Base-by-base conservation (phyloP, 2,888 invertebrate species). In the Yponomeuta cagnagella region DNA sequence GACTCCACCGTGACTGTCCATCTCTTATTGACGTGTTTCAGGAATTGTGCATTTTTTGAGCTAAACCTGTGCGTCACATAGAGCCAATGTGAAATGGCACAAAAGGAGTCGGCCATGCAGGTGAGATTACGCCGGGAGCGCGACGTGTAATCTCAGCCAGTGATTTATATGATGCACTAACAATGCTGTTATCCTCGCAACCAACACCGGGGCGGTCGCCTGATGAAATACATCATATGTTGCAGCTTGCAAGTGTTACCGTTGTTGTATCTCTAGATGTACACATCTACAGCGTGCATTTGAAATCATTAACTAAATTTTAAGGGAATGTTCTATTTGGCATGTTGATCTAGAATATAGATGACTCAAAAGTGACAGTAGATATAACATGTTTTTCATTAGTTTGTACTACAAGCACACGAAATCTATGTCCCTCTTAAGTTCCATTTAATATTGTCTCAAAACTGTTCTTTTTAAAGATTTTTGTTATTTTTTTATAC, bases 121-220 rank as follows among this genome's bases (percentile, higher is more conserved):
- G 79, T 79, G 68, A 48, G 68, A 69, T 69, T 69, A 69, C 43
- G 12, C 52, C 52, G 58, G 15, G 58, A 69, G 75, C 77, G 77
- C 79, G 77, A 79, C 79, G 78, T 81, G 77, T 81, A 80, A 78
- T 76, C 76, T 79, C 73, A 76, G 71, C 75, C 73, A 77, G 77
- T 86, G 85, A 86, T 85, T 70, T 72, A 70, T 72, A 72, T 67
- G 63, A 70, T 79, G 79, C 82, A 79, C 79, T 78, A 73, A 69
- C 68, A 69, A 69, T 69, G 68, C 33, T 52, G 68, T 4, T 43
- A 48, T 68, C 48, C 68, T 48, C 37, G 48, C 30, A 68, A 48
- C 68, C 15, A 33, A 68, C 68, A 68, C 68, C 68, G 48, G 37
- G n/a, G 48, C 65, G 31, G 65, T 31, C 5, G 52, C 65, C 63